Conservation (phyloP, 2,797 vertebrate species). For the Sebastes iracundus region DNA sequence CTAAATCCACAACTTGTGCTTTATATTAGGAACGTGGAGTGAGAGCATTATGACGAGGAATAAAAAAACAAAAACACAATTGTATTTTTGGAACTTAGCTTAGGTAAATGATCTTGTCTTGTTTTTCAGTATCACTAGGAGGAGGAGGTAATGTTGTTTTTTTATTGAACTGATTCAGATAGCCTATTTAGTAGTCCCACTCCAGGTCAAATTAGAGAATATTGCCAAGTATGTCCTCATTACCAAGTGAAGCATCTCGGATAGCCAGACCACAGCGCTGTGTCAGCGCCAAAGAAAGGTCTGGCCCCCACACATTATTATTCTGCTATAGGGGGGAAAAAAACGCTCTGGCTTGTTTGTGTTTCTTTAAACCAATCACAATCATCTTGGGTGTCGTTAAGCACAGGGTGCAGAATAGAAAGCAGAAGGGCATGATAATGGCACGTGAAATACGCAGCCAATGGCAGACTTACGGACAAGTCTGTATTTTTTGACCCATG, state of each 20-base stretch:
- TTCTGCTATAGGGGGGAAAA: not conserved
- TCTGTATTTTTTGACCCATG: no score
- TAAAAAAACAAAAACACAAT: not conserved
- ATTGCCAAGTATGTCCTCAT: conserved; percentile 1
- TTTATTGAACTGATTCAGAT: conserved; percentile 7
- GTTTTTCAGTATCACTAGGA: not conserved
- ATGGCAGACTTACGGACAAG: not conserved
- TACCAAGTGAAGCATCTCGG: not conserved
- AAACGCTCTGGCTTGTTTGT: not conserved
- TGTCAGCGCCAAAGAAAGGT: not conserved
- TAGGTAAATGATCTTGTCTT: not conserved
- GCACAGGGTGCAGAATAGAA: not conserved
- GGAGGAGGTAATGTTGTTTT: not conserved
- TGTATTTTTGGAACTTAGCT: not conserved
- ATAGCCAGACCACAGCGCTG: not conserved
- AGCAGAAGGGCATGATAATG: no score
- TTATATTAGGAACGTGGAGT: conserved; percentile 14
- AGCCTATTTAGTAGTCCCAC: not conserved
- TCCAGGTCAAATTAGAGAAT: not conserved
- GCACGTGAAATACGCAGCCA: not conserved
- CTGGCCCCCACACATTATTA: not conserved
- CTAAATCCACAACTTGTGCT: conserved; percentile 32
- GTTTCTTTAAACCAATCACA: not conserved
- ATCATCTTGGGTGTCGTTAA: not conserved
- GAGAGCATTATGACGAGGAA: not conserved